Conservation (phyloP, 2,888 invertebrate species). For the Rhamnusium bicolor region DNA sequence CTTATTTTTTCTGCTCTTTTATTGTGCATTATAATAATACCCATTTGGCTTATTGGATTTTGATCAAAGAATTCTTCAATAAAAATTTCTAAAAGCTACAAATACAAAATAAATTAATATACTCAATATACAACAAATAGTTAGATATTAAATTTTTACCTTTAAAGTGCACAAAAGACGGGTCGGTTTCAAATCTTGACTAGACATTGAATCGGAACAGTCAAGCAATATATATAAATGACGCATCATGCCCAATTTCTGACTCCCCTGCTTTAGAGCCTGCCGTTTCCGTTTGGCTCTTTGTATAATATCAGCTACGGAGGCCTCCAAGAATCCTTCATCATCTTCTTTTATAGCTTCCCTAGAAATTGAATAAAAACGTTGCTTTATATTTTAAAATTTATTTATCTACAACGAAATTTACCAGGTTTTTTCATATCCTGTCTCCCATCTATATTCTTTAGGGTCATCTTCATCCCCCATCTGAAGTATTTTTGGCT, state of each 20-base stretch:
- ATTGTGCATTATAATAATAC: conserved; percentile 91
- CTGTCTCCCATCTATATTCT: conserved; percentile 96
- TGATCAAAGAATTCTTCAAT: conserved; percentile 98
- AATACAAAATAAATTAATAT: conserved; percentile 47
- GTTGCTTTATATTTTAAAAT: background rate
- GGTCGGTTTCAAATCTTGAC: conserved; percentile 96
- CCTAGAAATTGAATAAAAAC: conserved; percentile 72
- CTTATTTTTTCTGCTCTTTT: conserved; percentile 95
- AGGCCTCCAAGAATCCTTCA: conserved; percentile 91
- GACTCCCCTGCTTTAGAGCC: conserved; percentile 81
- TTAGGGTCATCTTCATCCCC: conserved; percentile 88
- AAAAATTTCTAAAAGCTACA: conserved; percentile 91
- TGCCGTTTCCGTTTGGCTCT: conserved; percentile 88
- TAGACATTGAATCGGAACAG: conserved; percentile 94
- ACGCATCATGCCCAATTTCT: conserved; percentile 98
- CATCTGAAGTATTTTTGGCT: conserved; percentile 70
- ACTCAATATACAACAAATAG: background rate
- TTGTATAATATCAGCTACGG: conserved; percentile 93
- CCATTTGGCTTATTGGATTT: conserved; percentile 98
- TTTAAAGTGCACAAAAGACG: conserved; percentile 90
- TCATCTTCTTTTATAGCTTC: conserved; percentile 98
- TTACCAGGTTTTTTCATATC: conserved; percentile 95
- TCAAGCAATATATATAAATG: conserved; percentile 94
- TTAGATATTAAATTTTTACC: conserved; percentile 71
- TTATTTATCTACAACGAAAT: background rate